A percentile compares a stretch with the other conserved stretches of the same genome.
Evolutionary conservation across 2,113 vertebrate genomes (phyloP).

Genomic region (Cyanistes caeruleus): DNA sequence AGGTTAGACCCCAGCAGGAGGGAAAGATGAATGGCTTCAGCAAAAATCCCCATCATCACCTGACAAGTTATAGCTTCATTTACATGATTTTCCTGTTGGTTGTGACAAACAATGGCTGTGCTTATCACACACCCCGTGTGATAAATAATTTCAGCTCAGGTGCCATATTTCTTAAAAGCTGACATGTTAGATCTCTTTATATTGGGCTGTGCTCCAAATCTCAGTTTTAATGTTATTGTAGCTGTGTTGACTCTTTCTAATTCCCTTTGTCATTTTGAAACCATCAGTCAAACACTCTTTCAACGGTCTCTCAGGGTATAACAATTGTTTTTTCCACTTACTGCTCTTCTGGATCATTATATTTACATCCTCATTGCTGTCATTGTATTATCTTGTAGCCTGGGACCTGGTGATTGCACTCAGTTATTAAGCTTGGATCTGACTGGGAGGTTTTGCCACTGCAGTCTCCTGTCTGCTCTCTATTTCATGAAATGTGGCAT

Average conservation of each 20-base stretch:
- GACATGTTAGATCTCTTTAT: background rate
- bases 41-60: background rate
- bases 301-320: background rate
- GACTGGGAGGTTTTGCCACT: background rate
- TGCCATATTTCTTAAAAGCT: background rate
- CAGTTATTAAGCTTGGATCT: background rate
- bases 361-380: slow-evolving; percentile 17
- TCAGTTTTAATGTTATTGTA: background rate
- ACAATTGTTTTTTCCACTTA: slow-evolving; percentile 37
- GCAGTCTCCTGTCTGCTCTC: background rate
- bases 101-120: background rate
- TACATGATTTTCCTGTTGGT: background rate
- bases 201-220: background rate
- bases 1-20: background rate
- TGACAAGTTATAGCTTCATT: slow-evolving; percentile 28
- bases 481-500: background rate
- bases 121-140: background rate
- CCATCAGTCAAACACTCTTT: slow-evolving; percentile 21
- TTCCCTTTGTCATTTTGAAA: slow-evolving; percentile 34
- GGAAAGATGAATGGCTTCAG: background rate
- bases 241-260: slow-evolving; percentile 41
- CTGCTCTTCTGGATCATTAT: slow-evolving; percentile 24
- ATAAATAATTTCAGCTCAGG: slow-evolving; percentile 12
- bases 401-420: slow-evolving; percentile 1
- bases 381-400: background rate